These are phyloP conservation scores for Burhinus oedicnemus DNA, from an alignment of 2,113 vertebrate genomes.

Conservation along the genomic window DNA sequence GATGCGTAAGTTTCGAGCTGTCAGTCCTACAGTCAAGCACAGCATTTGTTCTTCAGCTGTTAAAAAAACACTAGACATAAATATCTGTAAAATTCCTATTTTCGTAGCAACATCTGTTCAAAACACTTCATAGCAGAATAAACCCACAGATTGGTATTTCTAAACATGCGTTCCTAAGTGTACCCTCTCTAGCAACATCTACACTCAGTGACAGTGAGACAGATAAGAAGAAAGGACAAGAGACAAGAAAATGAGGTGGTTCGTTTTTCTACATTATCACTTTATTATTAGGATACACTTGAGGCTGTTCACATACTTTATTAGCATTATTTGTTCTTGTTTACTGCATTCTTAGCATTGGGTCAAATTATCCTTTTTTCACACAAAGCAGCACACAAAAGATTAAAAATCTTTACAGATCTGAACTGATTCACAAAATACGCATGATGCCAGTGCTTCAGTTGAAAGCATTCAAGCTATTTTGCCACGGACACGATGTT, in stretches of 20 bases:
- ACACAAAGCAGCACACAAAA: not conserved
- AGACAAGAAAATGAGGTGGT: not conserved
- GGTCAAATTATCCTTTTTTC: not conserved
- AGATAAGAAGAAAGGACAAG: not conserved
- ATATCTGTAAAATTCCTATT: not conserved
- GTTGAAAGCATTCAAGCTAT: not conserved
- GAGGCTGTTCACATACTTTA: not conserved
- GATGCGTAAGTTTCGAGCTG: not conserved
- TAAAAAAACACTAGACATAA: not conserved
- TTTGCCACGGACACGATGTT: not conserved
- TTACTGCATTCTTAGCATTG: not conserved
- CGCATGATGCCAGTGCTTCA: not conserved
- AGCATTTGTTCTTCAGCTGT: not conserved
- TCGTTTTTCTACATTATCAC: not conserved
- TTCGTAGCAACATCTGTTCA: not conserved
- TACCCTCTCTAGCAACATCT: not conserved
- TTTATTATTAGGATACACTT: not conserved
- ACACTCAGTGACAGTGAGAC: not conserved
- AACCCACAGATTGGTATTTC: not conserved
- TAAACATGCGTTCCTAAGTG: not conserved
- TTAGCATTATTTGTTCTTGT: not conserved
- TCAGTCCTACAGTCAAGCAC: not conserved
- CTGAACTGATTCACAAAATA: not conserved
- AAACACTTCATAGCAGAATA: not conserved
- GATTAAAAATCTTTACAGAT: not conserved